Evolutionary conservation across 2,113 vertebrate genomes (phyloP).

Genomic region (Alouatta palliata): DNA sequence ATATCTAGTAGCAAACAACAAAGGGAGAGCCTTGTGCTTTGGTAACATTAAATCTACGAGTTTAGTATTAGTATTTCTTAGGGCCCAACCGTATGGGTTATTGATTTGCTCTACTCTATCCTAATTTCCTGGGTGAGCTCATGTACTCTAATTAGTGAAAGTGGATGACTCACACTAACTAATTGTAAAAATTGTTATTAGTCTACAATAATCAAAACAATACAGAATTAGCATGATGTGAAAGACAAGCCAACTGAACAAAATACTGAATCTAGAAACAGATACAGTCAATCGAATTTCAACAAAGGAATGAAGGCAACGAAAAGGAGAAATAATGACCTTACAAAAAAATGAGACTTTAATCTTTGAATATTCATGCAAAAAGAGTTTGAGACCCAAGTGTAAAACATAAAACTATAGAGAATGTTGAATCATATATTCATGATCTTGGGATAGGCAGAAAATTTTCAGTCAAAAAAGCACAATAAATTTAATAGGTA

Average conservation of each 20-base stretch:
- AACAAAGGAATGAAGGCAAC: not conserved
- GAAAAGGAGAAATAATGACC: not conserved
- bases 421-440: not conserved
- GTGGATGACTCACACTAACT: not conserved
- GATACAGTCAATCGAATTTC: not conserved
- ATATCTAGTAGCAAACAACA: not conserved
- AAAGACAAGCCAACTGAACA: not conserved
- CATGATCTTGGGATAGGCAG: not conserved
- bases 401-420: not conserved
- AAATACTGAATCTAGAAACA: not conserved
- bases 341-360: not conserved
- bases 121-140: not conserved
- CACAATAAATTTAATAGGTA: not conserved
- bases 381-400: not conserved
- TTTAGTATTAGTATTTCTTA: not conserved
- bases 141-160: not conserved
- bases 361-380: not conserved
- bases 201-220: not conserved
- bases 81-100: not conserved
- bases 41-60: not conserved
- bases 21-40: not conserved
- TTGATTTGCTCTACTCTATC: not conserved
- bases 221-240: not conserved
- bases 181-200: not conserved
- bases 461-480: not conserved